Evolutionary conservation across 2,797 vertebrate species (phyloP).

Genomic region (Sebastiscus tertius): DNA sequence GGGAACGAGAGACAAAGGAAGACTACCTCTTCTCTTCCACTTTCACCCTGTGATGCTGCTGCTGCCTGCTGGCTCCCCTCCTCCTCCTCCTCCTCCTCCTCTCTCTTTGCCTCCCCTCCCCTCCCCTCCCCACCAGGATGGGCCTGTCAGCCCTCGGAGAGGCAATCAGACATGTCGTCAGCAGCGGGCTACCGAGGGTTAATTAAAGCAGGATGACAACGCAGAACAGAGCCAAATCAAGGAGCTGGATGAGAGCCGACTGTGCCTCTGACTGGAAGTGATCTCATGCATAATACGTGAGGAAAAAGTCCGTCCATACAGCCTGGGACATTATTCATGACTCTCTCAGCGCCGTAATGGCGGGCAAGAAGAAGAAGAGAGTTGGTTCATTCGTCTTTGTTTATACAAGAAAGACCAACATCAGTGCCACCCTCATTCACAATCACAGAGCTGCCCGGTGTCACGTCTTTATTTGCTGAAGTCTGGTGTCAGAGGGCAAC

Average conservation of each 20-base stretch:
- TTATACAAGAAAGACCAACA: not conserved
- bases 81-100: too few relatives aligned
- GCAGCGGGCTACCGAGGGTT: slow-evolving; percentile 54
- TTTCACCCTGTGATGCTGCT: slow-evolving; percentile 45
- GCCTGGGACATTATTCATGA: slow-evolving; percentile 57
- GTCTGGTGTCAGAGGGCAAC: not conserved
- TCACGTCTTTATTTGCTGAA: not conserved
- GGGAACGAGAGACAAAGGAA: slow-evolving; percentile 49
- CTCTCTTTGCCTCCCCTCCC: slow-evolving; percentile 2
- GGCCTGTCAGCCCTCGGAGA: slow-evolving; percentile 57
- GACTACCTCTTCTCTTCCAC: slow-evolving; percentile 64
- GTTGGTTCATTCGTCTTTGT: not conserved
- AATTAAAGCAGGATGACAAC: slow-evolving; percentile 68
- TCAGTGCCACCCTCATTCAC: not conserved
- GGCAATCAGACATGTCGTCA: slow-evolving; percentile 56
- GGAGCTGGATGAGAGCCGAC: slow-evolving; percentile 21
- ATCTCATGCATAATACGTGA: slow-evolving; percentile 69
- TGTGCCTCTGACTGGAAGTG: slow-evolving; percentile 53
- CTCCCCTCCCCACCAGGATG: slow-evolving; percentile 40
- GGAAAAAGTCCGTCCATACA: slow-evolving; percentile 6
- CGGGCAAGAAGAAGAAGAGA: not conserved
- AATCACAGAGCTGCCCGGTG: not conserved
- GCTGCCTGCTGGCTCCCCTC: slow-evolving; percentile 40
- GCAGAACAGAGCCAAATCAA: slow-evolving; percentile 50
- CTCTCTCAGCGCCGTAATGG: not conserved